Conservation (phyloP, 2,888 invertebrate species). For the Chirona hameri region DNA sequence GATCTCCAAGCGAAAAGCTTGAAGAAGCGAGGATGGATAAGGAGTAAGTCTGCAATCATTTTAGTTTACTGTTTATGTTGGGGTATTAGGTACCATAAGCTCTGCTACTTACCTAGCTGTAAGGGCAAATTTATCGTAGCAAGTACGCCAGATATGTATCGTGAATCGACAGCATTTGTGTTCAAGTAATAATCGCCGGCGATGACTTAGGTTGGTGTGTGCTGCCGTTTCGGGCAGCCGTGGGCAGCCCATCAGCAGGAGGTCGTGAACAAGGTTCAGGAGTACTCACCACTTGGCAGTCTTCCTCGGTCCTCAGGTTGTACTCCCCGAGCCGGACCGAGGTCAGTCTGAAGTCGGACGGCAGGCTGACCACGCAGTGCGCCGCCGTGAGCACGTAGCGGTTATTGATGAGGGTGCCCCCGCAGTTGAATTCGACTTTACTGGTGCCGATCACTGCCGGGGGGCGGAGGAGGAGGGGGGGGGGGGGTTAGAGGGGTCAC, state of each 20-base stretch:
- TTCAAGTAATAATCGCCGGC: too few relatives aligned
- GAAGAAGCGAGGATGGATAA: not conserved
- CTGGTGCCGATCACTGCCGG: not conserved
- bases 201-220: too few relatives aligned
- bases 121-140: too few relatives aligned
- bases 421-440: not conserved
- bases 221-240: too few relatives aligned
- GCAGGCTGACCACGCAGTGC: slow-evolving; percentile 5
- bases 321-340: not conserved
- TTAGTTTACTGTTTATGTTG: too few relatives aligned
- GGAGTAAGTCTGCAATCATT: not conserved
- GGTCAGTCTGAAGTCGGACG: not conserved
- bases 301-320: not conserved
- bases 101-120: too few relatives aligned
- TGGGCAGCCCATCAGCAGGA: too few relatives aligned
- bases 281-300: slow-evolving; percentile 7
- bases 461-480: not conserved
- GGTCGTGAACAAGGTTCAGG: not conserved
- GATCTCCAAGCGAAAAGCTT: too few relatives aligned
- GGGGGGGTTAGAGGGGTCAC: too few relatives aligned
- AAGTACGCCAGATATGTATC: too few relatives aligned
- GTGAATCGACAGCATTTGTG: too few relatives aligned
- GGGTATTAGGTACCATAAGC: too few relatives aligned
- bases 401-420: slow-evolving; percentile 26
- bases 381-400: slow-evolving; percentile 13